Percentiles rank a stretch among this genome's conserved stretches.
These are phyloP conservation scores for Sprattus sprattus DNA, from an alignment of 2,113 vertebrate genomes.

Conservation along the genomic window DNA sequence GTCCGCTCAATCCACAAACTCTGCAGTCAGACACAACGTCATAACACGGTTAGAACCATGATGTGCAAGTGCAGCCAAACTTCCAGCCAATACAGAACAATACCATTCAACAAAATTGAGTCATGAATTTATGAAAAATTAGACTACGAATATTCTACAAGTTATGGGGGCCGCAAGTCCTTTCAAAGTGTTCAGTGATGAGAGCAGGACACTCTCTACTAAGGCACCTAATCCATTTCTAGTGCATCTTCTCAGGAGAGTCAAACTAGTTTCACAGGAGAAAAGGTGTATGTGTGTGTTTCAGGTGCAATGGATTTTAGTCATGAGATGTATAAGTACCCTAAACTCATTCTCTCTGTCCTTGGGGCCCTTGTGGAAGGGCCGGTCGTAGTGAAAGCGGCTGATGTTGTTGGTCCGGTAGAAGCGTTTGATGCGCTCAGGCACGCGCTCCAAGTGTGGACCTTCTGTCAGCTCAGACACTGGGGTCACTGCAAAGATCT, in stretches of 20 bases:
- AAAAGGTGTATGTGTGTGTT: not conserved
- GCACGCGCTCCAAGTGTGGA: slow-evolving; percentile 91
- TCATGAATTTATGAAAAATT: too few species aligned
- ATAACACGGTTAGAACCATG: not conserved
- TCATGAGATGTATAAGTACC: slow-evolving; percentile 62
- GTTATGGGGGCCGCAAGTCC: not conserved
- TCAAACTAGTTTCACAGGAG: too few species aligned
- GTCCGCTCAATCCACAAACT: slow-evolving; percentile 98
- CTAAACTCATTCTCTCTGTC: slow-evolving; percentile 98
- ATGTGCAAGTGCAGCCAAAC: not conserved
- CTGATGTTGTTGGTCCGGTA: slow-evolving; percentile 95
- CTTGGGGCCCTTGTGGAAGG: slow-evolving; percentile 94
- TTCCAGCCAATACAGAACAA: not conserved
- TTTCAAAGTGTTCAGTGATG: not conserved
- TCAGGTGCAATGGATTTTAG: not conserved
- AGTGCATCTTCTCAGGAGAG: not conserved
- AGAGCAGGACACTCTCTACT: too few species aligned
- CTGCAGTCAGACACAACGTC: slow-evolving; percentile 64
- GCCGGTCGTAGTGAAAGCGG: slow-evolving; percentile 94
- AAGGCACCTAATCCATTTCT: not conserved
- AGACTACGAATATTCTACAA: too few species aligned
- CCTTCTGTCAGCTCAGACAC: slow-evolving; percentile 87
- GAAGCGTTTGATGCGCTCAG: slow-evolving; percentile 97
- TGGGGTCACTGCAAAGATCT: slow-evolving; percentile 93
- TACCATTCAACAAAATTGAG: not conserved